These are phyloP conservation scores for Euphonia xanthogaster DNA, from an alignment of 2,797 vertebrate species.

Conservation along the genomic window DNA sequence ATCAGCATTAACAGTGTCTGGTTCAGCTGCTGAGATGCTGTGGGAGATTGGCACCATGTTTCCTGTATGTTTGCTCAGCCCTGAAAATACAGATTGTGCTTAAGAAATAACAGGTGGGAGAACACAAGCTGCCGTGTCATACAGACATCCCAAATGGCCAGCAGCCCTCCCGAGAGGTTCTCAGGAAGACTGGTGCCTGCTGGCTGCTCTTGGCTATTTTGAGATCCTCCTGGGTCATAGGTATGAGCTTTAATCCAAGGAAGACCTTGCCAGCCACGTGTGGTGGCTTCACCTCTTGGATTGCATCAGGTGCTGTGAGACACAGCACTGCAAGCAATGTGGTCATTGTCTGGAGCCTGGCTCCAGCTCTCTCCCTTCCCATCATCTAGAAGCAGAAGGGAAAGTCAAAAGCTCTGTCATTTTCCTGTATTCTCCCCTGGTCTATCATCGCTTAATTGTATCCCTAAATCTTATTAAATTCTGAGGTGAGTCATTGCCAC, in stretches of 20 bases:
- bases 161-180: background rate
- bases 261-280: background rate
- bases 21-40: background rate
- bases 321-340: background rate
- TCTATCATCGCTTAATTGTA: conserved; percentile 53
- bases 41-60: background rate
- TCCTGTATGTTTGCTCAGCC: background rate
- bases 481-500: background rate
- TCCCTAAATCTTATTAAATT: conserved; percentile 22
- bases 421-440: background rate
- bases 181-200: background rate
- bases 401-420: conserved; percentile 45
- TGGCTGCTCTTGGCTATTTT: background rate
- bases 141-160: background rate
- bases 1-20: background rate
- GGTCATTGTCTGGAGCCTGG: background rate
- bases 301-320: background rate
- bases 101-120: background rate
- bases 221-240: background rate
- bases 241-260: background rate
- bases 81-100: background rate
- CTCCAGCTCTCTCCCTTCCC: background rate
- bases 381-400: background rate
- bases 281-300: background rate
- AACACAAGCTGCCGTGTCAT: background rate